Base-by-base conservation (phyloP, 1,140 invertebrate genomes). In the Papilio machaon region DNA sequence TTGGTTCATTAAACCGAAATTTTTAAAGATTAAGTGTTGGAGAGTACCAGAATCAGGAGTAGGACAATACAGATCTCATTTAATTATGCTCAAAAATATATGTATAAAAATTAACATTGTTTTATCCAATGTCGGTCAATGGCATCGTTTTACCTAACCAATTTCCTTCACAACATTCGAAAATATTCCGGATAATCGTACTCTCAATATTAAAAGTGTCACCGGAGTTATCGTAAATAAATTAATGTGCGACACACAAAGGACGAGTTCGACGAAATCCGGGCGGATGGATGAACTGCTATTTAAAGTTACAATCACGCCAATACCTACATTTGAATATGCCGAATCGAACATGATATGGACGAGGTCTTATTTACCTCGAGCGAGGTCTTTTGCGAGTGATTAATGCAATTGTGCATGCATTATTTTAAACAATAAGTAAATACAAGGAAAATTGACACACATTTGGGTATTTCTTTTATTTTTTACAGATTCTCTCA, bases 291-390 rank as follows among this genome's bases (percentile, higher is more conserved):
- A 77, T 79, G 77, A 46, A 67, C 43, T 64, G 58, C 23, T 58
- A 19, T 30, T 4, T 76, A 54, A 75, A 30, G 23, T 58, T 19
- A 43, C 49, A 30, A 46, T 46, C 30, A 38, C 11, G 38, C 38
- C 77, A 38, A 79, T 64, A 79, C 75, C 47, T 17, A 38, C 77
- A 79, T 79, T 79, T 79, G 38, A 79, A 79, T 79, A 79, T 79
- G 46, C 19, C 35, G 54, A 79, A 47, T 76, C 74, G 46, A 74
- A 75, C n/a, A 46, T n/a, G 76, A 43, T 38, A 64, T 38, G 38
- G 38, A 23, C 58, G 60, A 79, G 77, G 77, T 79, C 58, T 43
- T 60, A 19, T 46, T 67, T 60, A 54, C 64, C 23, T 30, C 23
- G 23, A 35, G 64, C 30, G 5, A 70, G 64, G 64, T 70, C 64